These are phyloP conservation scores for Odontophorus gujanensis DNA, from an alignment of 2,113 vertebrate species.

Conservation along the genomic window DNA sequence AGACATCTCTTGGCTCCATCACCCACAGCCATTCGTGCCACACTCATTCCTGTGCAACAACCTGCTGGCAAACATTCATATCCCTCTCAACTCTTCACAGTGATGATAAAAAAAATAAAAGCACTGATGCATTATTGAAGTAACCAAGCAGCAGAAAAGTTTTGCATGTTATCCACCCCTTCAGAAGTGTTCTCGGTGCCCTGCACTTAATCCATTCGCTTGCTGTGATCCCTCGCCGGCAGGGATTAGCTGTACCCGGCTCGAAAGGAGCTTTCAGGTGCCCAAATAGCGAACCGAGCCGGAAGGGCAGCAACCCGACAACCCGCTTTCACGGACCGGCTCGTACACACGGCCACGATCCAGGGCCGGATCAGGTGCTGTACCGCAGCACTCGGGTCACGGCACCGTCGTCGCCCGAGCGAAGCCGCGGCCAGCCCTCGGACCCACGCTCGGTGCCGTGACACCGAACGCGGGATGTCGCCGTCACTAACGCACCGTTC, in stretches of 20 bases:
- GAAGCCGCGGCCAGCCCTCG: neutral
- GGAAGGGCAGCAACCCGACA: too few species aligned
- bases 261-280: constrained; percentile 10
- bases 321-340: too few species aligned
- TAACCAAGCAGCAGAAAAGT: neutral
- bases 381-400: too few species aligned
- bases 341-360: too few species aligned
- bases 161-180: neutral
- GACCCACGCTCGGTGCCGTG: fast-evolving
- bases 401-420: too few species aligned
- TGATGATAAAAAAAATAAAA: neutral
- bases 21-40: neutral
- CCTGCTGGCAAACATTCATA: neutral
- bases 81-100: neutral
- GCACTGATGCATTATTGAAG: neutral
- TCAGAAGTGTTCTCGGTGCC: neutral
- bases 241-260: constrained; percentile 22
- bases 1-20: neutral
- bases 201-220: constrained; percentile 11
- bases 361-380: too few species aligned
- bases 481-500: fast-evolving
- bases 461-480: fast-evolving
- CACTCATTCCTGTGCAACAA: neutral
- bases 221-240: constrained; percentile 2
- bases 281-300: neutral